These are phyloP conservation scores for Torymus texanus DNA, from an alignment of 2,888 invertebrate species.

Conservation along the genomic window DNA sequence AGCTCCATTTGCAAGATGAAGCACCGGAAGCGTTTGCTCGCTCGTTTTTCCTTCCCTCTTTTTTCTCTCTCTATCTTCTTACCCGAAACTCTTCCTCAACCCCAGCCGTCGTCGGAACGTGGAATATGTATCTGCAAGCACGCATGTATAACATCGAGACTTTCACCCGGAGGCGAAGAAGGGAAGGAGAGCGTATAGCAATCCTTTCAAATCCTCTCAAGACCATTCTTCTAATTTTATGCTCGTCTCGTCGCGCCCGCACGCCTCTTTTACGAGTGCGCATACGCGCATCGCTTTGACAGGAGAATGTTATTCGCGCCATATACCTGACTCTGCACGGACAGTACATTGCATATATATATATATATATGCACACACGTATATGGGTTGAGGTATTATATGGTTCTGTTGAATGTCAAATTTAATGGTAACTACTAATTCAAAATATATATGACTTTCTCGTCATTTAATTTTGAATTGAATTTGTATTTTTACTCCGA, in stretches of 20 bases:
- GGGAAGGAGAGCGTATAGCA: conserved; percentile 42
- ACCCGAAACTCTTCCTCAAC: conserved; percentile 34
- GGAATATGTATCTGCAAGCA: conserved; percentile 14
- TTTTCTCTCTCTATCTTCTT: conserved; percentile 16
- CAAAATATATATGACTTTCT: no score
- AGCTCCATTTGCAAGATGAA: conserved; percentile 56
- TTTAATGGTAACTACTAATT: no score
- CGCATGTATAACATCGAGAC: conserved; percentile 29
- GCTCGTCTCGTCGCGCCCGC: conserved; percentile 56
- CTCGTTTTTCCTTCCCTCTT: conserved; percentile 43
- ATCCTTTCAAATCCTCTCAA: conserved; percentile 66
- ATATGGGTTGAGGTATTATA: no score
- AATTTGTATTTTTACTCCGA: no score
- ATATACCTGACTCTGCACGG: no score
- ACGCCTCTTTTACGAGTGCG: conserved; percentile 64
- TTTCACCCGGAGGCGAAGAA: conserved; percentile 10
- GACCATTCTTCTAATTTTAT: conserved; percentile 70
- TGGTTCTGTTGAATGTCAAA: no score
- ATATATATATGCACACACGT: no score
- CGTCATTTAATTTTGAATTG: no score
- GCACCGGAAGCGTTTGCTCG: conserved; percentile 55
- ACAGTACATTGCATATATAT: no score
- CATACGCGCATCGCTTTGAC: not conserved
- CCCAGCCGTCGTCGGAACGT: not conserved
- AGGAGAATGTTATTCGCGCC: conserved; percentile 9